Base-by-base conservation (phyloP, 1,140 invertebrate species). In the Manduca sexta region DNA sequence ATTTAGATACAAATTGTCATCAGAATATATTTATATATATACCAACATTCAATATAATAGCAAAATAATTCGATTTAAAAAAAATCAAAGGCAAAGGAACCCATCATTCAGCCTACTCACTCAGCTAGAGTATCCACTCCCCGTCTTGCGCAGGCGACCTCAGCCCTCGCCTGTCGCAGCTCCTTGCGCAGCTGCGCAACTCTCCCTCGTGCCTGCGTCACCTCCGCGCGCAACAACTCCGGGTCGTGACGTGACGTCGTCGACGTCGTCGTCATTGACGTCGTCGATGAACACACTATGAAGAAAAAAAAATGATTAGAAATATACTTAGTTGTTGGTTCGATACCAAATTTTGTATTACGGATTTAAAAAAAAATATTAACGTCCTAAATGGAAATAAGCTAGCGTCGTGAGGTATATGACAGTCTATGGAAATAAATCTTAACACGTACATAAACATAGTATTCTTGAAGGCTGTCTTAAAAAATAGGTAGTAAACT, bases 221-320 rank as follows among this genome's bases (percentile, higher is more conserved):
- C 94, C 83, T 98, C 97, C 21, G 94, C 94, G 77, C 97, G 95
- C 21, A 99, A 87, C 16, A 97, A 87, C 70, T 98, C 97, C 14
- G 96, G 96, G 86, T 98, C 97, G 77, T 97, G 97, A 68, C 97
- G 95, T 29, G 95, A 96, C 73, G 94, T 95, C 8, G 77, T 82
- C 2, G 79, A 83, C 8, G 77, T 83, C 13, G 81, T 83, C n/a
- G 79, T 85, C 53, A 60, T 94, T 88, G 65, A 93, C 91, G 88
- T 95, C 39, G 94, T 93, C 63, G 93, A 95, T 40, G 96, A 98
- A 87, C 95, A 97, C 71, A 98, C 95, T 97, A 86, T 12, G n/a
- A 17, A 34, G 6, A 17, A 17, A 21, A 31, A 10, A 29, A 18
- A 6, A 3, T 3, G 8, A n/a, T n/a, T n/a, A n/a, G n/a, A n/a